Conservation (phyloP, 2,888 invertebrate species). For the Calephelis perditalis region DNA sequence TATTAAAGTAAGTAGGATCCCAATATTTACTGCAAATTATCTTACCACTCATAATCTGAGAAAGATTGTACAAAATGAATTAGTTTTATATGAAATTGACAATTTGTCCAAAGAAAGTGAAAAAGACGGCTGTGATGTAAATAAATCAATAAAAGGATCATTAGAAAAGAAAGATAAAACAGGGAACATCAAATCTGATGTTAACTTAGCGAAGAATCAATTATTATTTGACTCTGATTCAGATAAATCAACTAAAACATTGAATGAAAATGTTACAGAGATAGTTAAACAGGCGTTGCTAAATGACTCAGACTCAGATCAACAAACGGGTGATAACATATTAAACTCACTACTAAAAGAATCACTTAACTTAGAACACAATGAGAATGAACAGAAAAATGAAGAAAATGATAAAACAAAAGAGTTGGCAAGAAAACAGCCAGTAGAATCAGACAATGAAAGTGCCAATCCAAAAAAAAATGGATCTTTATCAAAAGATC, state of each 20-base stretch:
- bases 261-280: conserved; percentile 19
- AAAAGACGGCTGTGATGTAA: not conserved
- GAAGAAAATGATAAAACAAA: not conserved
- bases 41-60: conserved; percentile 42
- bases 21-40: conserved; percentile 41
- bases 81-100: conserved; percentile 38
- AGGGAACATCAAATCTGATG: conserved; percentile 22
- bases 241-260: conserved; percentile 28
- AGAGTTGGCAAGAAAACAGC: not conserved
- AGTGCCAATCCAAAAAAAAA: not conserved
- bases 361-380: conserved; percentile 18
- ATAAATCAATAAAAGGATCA: not conserved
- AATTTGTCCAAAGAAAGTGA: conserved; percentile 7
- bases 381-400: conserved; percentile 13
- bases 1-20: conserved; percentile 45
- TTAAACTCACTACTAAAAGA: not conserved
- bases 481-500: not conserved
- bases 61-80: conserved; percentile 42
- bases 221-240: conserved; percentile 40
- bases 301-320: conserved; percentile 38
- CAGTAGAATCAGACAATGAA: not conserved
- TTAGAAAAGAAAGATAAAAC: conserved; percentile 17
- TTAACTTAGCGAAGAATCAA: conserved; percentile 30
- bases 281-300: conserved; percentile 31
- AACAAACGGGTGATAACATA: not conserved